Conservation (phyloP, 2,888 invertebrate species). For the Amiota mariae region DNA sequence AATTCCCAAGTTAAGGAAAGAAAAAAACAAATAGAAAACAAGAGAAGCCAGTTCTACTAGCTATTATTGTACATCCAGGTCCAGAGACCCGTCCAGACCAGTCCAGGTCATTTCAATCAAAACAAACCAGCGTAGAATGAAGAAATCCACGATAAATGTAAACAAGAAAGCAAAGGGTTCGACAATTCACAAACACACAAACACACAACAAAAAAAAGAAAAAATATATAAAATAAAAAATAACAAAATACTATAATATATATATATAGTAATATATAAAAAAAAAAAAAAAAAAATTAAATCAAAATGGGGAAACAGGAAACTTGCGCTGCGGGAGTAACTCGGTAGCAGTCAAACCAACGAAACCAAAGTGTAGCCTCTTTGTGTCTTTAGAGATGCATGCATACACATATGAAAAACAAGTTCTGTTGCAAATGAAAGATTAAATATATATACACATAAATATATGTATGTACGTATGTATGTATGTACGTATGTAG, state of each 20-base stretch:
- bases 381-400: background rate
- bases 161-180: conserved; percentile 46
- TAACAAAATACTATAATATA: background rate
- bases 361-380: too few relatives aligned
- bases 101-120: conserved; percentile 53
- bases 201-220: conserved; percentile 1
- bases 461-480: too few relatives aligned
- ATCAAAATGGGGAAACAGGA: conserved; percentile 22
- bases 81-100: conserved; percentile 40
- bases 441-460: background rate
- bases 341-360: conserved; percentile 8
- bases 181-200: background rate
- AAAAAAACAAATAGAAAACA: conserved; percentile 46
- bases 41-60: conserved; percentile 59
- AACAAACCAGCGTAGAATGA: conserved; percentile 64
- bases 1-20: conserved; percentile 22
- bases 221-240: conserved; percentile 2
- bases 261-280: too few relatives aligned
- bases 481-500: too few relatives aligned
- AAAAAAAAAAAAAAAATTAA: background rate
- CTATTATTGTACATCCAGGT: conserved; percentile 14
- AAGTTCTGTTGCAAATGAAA: background rate
- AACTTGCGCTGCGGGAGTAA: conserved; percentile 45
- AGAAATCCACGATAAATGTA: conserved; percentile 59
- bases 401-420: background rate